These are phyloP conservation scores for Sclerodermus sp. DNA, from an alignment of 2,888 invertebrate species.

Conservation along the genomic window DNA sequence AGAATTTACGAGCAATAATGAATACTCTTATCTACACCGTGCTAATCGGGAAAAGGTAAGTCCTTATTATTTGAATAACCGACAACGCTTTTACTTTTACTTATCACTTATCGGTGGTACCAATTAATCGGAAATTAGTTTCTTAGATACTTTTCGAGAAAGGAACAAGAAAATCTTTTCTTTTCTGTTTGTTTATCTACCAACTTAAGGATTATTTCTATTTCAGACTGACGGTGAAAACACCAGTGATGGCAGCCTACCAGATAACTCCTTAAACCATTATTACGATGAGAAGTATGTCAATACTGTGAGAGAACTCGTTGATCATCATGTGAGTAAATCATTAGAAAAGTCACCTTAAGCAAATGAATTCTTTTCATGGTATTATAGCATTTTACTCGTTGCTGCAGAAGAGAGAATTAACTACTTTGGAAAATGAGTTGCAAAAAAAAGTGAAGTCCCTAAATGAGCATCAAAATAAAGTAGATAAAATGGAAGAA, in stretches of 20 bases:
- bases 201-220: constrained; percentile 41
- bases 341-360: neutral
- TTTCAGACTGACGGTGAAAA: constrained; percentile 54
- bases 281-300: constrained; percentile 65
- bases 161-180: no score
- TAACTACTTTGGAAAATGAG: constrained; percentile 71
- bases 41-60: constrained; percentile 51
- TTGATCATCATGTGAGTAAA: constrained; percentile 71
- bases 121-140: no score
- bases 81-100: no score
- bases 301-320: constrained; percentile 67
- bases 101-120: no score
- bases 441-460: constrained; percentile 66
- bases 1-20: constrained; percentile 52
- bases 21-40: constrained; percentile 42
- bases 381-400: constrained; percentile 1
- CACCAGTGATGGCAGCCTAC: constrained; percentile 47
- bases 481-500: constrained; percentile 72
- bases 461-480: constrained; percentile 66
- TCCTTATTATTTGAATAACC: no score
- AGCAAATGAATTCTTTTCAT: constrained; percentile 2
- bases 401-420: constrained; percentile 67
- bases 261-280: constrained; percentile 54
- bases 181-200: neutral
- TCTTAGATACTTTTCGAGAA: no score